A percentile compares a stretch with the other conserved stretches of the same genome.
These are phyloP conservation scores for Trogon melanurus DNA, from an alignment of 2,113 vertebrate species.

Conservation along the genomic window DNA sequence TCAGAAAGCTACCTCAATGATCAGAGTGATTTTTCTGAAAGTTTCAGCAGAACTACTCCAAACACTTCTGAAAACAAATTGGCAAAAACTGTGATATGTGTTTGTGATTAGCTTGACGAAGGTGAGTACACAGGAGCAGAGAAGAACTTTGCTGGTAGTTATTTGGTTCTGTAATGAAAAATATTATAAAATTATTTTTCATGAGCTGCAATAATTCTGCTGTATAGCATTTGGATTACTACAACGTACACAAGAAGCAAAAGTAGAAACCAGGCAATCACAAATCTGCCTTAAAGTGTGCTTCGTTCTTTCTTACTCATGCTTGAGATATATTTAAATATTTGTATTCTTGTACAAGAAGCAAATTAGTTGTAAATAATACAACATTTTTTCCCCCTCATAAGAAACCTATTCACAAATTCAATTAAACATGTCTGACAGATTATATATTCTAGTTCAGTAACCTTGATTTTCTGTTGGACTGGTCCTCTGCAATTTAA, in stretches of 20 bases:
- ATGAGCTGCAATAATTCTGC: background rate
- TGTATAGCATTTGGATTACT: background rate
- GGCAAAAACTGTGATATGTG: background rate
- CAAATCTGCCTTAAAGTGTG: background rate
- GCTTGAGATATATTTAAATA: background rate
- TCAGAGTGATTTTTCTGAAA: background rate
- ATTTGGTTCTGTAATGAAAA: background rate
- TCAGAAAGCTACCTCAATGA: background rate
- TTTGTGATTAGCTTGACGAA: background rate
- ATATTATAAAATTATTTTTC: background rate
- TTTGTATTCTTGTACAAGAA: background rate
- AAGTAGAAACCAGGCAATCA: background rate
- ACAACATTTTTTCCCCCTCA: background rate
- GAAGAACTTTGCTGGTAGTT: background rate
- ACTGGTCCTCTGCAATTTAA: background rate
- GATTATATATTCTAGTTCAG: background rate
- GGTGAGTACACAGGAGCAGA: background rate
- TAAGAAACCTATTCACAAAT: background rate
- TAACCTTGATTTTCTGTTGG: background rate
- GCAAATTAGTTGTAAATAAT: background rate
- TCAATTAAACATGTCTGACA: background rate
- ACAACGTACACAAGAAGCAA: background rate
- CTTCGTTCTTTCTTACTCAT: background rate
- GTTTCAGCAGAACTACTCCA: background rate
- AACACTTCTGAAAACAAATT: background rate